These are phyloP conservation scores for Seriola rivoliana DNA, from an alignment of 2,113 vertebrate genomes.

Conservation along the genomic window DNA sequence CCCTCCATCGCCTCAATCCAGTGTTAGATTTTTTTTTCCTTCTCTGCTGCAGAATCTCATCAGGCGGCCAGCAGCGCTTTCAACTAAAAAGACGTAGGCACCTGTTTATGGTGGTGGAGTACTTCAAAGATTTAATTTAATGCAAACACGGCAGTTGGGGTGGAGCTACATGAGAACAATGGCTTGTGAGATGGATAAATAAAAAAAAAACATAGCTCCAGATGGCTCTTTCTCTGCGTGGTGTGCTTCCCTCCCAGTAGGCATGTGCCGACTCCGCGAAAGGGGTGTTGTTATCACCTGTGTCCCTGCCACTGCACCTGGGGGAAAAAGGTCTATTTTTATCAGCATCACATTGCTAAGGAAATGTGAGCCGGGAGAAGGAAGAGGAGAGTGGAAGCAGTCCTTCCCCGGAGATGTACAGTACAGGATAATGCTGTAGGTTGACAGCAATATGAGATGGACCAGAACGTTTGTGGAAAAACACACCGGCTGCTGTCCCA, in stretches of 20 bases:
- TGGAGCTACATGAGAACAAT: conserved; percentile 50
- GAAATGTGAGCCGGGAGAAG: conserved; percentile 58
- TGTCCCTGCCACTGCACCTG: conserved; percentile 73
- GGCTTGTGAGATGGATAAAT: conserved; percentile 33
- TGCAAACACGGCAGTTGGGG: conserved; percentile 43
- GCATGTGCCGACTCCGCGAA: conserved; percentile 61
- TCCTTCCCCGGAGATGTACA: conserved; percentile 35
- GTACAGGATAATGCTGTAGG: conserved; percentile 23
- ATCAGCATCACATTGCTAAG: conserved; percentile 65
- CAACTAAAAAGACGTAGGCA: conserved; percentile 40
- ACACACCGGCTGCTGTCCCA: background rate
- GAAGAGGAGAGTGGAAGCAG: conserved; percentile 43
- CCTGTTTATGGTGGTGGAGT: conserved; percentile 40
- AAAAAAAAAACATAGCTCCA: conserved; percentile 60
- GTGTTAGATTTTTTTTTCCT: conserved; percentile 31
- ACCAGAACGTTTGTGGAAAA: conserved; percentile 19
- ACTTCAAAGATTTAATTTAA: conserved; percentile 62
- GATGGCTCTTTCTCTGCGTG: conserved; percentile 74
- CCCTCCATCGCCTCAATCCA: conserved; percentile 13
- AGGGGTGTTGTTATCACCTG: conserved; percentile 79
- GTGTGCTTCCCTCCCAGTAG: conserved; percentile 64
- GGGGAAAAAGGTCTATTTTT: conserved; percentile 71
- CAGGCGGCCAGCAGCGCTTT: conserved; percentile 30
- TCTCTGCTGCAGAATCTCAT: conserved; percentile 62
- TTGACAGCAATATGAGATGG: conserved; percentile 29